Conservation (phyloP, 2,797 vertebrate species). For the Mus minutoides region DNA sequence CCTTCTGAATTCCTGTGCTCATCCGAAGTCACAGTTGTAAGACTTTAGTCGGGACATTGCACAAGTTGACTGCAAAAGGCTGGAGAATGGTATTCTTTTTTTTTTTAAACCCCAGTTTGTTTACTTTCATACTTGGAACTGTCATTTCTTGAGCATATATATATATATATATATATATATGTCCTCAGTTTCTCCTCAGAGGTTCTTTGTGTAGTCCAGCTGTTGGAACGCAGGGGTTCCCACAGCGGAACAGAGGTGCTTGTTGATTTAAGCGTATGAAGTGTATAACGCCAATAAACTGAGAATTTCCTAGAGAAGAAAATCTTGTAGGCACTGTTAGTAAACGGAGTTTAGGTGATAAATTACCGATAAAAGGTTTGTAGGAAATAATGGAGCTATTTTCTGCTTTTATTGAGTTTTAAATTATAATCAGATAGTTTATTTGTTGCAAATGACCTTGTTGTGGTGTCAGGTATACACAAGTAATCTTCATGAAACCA, state of each 20-base stretch:
- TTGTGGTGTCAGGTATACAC: background rate
- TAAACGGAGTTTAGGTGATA: conserved; percentile 36
- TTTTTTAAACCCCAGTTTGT: background rate
- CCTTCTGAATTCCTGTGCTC: conserved; percentile 39
- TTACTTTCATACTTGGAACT: conserved; percentile 48
- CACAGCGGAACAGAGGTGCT: conserved; percentile 39
- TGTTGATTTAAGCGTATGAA: conserved; percentile 7
- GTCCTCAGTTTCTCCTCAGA: conserved; percentile 12
- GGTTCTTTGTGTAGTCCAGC: background rate
- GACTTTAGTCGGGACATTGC: conserved; percentile 43
- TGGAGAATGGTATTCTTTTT: background rate
- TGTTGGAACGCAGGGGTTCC: conserved; percentile 27
- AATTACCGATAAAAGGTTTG: background rate
- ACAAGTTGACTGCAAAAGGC: background rate
- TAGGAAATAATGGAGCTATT: background rate
- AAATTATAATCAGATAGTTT: background rate
- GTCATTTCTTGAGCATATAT: conserved; percentile 33
- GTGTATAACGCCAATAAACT: conserved; percentile 19
- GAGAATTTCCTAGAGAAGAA: conserved; percentile 44
- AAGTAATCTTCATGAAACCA: background rate
- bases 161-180: background rate
- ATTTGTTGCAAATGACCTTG: conserved; percentile 19
- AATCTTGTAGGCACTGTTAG: conserved; percentile 33
- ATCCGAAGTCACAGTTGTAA: conserved; percentile 19
- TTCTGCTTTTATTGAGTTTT: background rate